Conservation (phyloP, 2,888 invertebrate species). For the Conus canariensis region DNA sequence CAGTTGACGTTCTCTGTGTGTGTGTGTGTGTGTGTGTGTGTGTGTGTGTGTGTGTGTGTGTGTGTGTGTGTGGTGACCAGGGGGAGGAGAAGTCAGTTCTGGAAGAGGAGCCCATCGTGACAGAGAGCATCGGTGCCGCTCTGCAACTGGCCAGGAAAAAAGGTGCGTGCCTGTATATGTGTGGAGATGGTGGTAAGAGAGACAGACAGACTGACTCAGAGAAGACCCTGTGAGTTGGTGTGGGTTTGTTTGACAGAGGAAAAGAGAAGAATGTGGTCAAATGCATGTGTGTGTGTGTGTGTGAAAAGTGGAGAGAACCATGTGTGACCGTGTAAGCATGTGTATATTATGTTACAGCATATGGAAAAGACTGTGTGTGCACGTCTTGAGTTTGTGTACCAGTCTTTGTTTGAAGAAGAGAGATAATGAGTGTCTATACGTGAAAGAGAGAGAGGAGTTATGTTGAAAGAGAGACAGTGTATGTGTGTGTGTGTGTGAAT, state of each 20-base stretch:
- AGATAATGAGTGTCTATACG: neutral
- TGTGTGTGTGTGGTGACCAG: conserved; percentile 47
- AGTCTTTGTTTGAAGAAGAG: neutral
- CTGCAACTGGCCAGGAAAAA: conserved; percentile 94
- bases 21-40: neutral
- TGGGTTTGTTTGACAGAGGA: neutral
- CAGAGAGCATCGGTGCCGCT: conserved; percentile 94
- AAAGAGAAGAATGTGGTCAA: neutral
- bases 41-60: neutral
- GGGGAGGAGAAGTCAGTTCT: conserved; percentile 83
- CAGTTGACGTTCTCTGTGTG: neutral
- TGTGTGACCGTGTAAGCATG: neutral
- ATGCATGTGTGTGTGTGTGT: neutral
- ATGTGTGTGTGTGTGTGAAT: too few species aligned
- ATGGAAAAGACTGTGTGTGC: neutral
- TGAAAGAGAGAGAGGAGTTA: neutral
- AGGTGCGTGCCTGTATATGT: conserved; percentile 80
- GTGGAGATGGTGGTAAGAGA: neutral
- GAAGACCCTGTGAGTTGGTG: neutral
- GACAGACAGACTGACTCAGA: neutral
- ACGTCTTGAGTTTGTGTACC: too few species aligned
- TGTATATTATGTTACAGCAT: neutral
- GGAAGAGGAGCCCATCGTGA: conserved; percentile 94
- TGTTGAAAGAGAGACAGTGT: too few species aligned
- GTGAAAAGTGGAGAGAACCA: neutral